Evolutionary conservation across 1,140 invertebrate species (phyloP), one percentile per base, ranked within the genome.

Genomic region (Anoplolepis gracilipes): DNA sequence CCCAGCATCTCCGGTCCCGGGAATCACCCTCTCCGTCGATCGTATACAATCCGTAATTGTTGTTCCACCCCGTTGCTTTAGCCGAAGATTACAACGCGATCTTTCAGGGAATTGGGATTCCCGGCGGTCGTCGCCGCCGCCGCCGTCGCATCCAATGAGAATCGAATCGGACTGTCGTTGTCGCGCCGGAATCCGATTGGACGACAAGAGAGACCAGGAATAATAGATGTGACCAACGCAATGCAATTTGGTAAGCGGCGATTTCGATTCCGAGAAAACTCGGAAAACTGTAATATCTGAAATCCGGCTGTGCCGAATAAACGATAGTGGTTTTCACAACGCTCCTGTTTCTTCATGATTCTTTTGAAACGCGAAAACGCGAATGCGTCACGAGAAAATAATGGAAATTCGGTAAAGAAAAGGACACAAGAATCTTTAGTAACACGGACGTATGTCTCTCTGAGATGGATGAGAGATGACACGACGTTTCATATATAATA

Each of bases 1-100:
- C 77, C 59, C 70, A 61, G 76, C 86, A 67, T 82, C 67, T 86
- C 73, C 86, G 72, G 75, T 25, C 67, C 75, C 59, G 78, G 79
- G 75, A 85, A 90, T 88, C 90, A 79, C 61, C 89, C 87, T 87
- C 89, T 87, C 78, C 82, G 81, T 57, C 88, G 85, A 90, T 89
- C 90, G 88, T 85, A 77, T 90, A 91, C 90, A 88, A 91, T 91
- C 87, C 88, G 90, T 91, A 91, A 91, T 91, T 91, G 88, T 91
- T 91, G 89, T 90, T 90, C 89, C 86, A 88, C 82, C 90, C 86
- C 87, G 90, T 91, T 88, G 90, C 90, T 91, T 91, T 85, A 88
- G 88, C 88, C 87, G 90, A 91, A 91, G 90, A 91, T 91, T 91
- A 91, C 90, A 91, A 91, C 84, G 85, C 90, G 87, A 91, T 91